Conservation (phyloP, 2,113 vertebrate species). For the Neomonachus schauinslandi region DNA sequence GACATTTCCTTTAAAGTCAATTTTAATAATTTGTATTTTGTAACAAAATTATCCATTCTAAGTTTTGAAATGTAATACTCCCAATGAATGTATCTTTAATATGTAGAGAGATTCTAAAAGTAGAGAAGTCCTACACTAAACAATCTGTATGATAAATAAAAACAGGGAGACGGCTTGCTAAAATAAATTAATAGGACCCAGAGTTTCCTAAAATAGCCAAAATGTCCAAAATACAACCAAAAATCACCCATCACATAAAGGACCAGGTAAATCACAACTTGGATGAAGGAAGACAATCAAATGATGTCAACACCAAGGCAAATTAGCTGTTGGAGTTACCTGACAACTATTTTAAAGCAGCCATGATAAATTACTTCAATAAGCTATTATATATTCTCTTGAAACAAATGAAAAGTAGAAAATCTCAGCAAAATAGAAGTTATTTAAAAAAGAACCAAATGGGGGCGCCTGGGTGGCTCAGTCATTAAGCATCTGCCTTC, state of each 20-base stretch:
- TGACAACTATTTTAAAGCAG: conserved; percentile 54
- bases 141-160: conserved; percentile 32
- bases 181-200: conserved; percentile 4
- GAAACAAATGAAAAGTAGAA: conserved; percentile 50
- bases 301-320: conserved; percentile 20
- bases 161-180: neutral
- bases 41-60: conserved; percentile 36
- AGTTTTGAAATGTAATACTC: conserved; percentile 23
- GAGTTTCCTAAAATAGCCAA: neutral
- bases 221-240: neutral
- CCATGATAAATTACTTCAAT: conserved; percentile 48
- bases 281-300: conserved; percentile 41
- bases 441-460: conserved; percentile 18
- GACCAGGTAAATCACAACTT: conserved; percentile 23
- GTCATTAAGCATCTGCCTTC: too few species aligned
- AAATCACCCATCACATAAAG: conserved; percentile 5
- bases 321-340: neutral
- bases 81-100: neutral
- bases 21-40: conserved; percentile 28
- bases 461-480: too few species aligned
- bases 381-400: conserved; percentile 5
- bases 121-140: conserved; percentile 17
- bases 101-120: conserved; percentile 47
- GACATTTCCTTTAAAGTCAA: conserved; percentile 37
- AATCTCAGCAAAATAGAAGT: conserved; percentile 23